Evolutionary conservation across 2,888 invertebrate genomes (phyloP).

Genomic region (Cancer borealis): DNA sequence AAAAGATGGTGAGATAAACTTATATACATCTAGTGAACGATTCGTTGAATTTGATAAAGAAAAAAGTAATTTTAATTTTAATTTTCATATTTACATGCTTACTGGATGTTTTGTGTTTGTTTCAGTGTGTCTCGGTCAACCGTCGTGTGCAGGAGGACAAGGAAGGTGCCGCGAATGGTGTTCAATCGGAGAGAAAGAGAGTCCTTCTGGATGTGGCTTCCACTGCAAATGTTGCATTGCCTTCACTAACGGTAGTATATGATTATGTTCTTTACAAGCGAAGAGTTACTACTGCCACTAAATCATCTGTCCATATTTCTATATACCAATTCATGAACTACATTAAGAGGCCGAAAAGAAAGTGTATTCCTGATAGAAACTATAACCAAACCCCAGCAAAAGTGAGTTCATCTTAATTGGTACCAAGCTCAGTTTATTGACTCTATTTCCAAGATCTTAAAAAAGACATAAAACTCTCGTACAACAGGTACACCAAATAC

Average conservation of each 20-base stretch:
- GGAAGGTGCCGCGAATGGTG: neutral
- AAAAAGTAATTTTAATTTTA: neutral
- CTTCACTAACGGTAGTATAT: neutral
- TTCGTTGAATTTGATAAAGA: neutral
- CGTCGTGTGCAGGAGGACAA: neutral
- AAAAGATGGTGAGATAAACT: neutral
- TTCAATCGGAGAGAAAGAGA: neutral
- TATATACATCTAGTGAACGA: neutral
- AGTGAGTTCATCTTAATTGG: too few relatives aligned
- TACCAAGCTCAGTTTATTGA: too few relatives aligned
- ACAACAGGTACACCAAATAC: too few relatives aligned
- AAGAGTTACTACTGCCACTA: too few relatives aligned
- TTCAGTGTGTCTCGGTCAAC: neutral
- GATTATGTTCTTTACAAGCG: too few relatives aligned
- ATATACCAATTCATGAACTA: too few relatives aligned
- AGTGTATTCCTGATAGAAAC: too few relatives aligned
- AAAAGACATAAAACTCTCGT: too few relatives aligned
- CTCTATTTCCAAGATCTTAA: too few relatives aligned
- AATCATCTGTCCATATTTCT: too few relatives aligned
- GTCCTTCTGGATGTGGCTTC: neutral
- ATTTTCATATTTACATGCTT: neutral
- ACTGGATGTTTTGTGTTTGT: neutral
- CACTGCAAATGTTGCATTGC: neutral
- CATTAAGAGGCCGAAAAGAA: too few relatives aligned
- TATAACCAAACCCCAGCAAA: too few relatives aligned